phyloP scores from a whole-genome alignment of 2,888 invertebrate genomes.

The Amphipoea lucens region DNA sequence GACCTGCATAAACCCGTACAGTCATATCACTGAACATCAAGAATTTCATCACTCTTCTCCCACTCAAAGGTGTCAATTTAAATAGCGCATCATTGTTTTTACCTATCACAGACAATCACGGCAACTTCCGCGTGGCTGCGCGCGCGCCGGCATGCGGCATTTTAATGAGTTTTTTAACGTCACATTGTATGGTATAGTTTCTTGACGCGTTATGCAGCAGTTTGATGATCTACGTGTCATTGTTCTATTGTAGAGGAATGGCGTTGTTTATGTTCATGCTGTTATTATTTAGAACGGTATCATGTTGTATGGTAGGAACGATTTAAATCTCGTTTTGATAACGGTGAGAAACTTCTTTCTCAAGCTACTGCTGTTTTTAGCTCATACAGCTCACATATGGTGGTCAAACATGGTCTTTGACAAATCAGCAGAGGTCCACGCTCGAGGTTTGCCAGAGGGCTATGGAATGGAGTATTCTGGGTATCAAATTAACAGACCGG shows the following conservation, averaged over 20 bases:
- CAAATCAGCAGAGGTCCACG: too few species aligned
- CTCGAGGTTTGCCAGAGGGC: too few species aligned
- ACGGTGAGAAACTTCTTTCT: not conserved
- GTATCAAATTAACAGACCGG: too few species aligned
- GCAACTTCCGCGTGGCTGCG: conserved; percentile 59
- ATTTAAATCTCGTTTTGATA: conserved; percentile 10
- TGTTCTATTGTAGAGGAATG: conserved; percentile 27
- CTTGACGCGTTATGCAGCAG: conserved; percentile 40
- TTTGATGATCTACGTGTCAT: conserved; percentile 50
- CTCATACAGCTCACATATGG: not conserved
- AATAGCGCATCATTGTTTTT: conserved; percentile 64
- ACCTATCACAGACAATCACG: conserved; percentile 43
- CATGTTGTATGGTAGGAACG: not conserved
- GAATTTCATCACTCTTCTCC: conserved; percentile 22
- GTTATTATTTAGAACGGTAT: conserved; percentile 19
- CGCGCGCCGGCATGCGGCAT: conserved; percentile 53
- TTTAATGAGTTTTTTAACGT: conserved; percentile 64
- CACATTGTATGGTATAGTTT: conserved; percentile 57
- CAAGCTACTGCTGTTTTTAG: not conserved
- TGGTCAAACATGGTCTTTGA: too few species aligned
- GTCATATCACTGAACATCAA: conserved; percentile 1
- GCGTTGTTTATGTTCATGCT: conserved; percentile 6
- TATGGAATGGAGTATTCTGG: too few species aligned
- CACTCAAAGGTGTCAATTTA: conserved; percentile 52
- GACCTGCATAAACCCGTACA: not conserved